Evolutionary conservation across 2,797 vertebrate species (phyloP).

Genomic region (Helarctos malayanus): DNA sequence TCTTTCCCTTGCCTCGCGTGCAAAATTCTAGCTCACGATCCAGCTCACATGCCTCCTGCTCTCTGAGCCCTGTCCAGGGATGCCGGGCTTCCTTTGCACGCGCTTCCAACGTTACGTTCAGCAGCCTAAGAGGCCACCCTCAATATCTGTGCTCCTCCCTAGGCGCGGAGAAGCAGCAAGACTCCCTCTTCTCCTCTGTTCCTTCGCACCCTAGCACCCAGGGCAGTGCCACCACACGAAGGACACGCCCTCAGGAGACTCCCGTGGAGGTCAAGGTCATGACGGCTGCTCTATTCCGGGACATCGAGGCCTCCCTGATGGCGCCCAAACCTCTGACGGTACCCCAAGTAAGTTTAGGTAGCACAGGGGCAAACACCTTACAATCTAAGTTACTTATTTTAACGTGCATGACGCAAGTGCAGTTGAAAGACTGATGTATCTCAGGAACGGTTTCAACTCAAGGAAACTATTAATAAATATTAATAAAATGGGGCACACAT

Average conservation of each 20-base stretch:
- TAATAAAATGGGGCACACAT: neutral
- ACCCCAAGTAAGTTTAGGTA: neutral
- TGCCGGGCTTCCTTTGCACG: fast-evolving
- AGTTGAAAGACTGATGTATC: too few species aligned
- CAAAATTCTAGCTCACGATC: neutral
- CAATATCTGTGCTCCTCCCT: neutral
- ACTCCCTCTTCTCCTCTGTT: too few species aligned
- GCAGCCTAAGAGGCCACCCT: neutral
- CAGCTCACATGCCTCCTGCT: neutral
- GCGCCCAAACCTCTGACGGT: neutral
- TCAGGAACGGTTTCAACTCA: neutral
- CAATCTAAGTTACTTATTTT: neutral
- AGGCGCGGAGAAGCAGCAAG: neutral
- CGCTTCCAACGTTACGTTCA: fast-evolving
- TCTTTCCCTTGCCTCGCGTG: neutral
- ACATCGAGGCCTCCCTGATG: too few species aligned
- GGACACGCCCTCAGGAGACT: fast-evolving
- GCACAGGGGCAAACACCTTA: neutral
- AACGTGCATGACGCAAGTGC: too few species aligned
- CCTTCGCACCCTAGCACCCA: fast-evolving
- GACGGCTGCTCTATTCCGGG: neutral
- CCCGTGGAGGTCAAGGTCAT: fast-evolving
- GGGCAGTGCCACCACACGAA: fast-evolving
- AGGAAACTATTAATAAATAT: neutral
- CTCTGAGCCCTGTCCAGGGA: fast-evolving